Evolutionary conservation across 2,113 vertebrate species (phyloP).

Genomic region (Dipodomys stephensi): DNA sequence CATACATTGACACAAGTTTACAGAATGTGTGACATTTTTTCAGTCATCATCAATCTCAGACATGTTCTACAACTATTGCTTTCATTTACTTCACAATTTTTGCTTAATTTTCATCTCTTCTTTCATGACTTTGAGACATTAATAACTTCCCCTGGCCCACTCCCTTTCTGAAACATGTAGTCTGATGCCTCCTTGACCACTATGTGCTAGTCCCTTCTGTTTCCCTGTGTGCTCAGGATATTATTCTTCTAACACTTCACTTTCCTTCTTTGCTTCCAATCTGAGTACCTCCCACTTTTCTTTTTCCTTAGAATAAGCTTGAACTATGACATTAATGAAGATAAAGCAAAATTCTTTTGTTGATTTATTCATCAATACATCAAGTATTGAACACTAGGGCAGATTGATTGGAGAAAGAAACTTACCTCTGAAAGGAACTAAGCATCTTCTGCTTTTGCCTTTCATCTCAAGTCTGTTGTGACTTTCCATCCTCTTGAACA

Average conservation of each 20-base stretch:
- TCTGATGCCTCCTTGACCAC: not conserved
- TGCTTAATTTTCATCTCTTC: not conserved
- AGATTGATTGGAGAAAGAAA: not conserved
- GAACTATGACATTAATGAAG: not conserved
- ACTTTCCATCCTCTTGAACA: not conserved
- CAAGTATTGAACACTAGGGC: not conserved
- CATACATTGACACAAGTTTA: slow-evolving; percentile 31
- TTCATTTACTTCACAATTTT: not conserved
- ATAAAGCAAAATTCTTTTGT: not conserved
- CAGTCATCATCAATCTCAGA: not conserved
- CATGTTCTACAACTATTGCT: not conserved
- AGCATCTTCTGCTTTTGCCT: not conserved
- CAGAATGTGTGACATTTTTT: slow-evolving; percentile 17
- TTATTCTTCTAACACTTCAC: not conserved
- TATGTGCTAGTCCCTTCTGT: not conserved
- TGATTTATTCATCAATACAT: not conserved
- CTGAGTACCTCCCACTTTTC: not conserved
- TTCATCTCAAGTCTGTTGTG: not conserved
- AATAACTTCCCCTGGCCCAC: not conserved
- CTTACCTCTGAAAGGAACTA: not conserved
- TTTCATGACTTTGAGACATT: slow-evolving; percentile 17
- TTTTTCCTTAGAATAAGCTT: slow-evolving; percentile 25
- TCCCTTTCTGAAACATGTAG: not conserved
- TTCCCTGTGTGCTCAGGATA: not conserved
- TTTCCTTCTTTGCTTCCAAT: not conserved